Conservation (phyloP, 1,140 invertebrate genomes). For the Meloidogyne exigua region DNA sequence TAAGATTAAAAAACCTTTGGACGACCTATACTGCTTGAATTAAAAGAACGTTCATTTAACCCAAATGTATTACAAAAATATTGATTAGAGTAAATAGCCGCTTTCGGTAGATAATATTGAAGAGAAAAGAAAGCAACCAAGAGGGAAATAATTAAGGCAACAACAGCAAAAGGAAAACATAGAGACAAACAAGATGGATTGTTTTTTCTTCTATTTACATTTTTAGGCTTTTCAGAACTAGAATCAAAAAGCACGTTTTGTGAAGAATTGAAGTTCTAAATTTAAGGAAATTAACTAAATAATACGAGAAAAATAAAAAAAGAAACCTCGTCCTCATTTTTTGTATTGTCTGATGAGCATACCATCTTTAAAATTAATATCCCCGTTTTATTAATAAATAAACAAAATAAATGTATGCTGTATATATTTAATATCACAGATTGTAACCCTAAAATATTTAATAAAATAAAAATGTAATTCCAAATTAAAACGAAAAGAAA, state of each 20-base stretch:
- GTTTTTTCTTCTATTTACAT: neutral
- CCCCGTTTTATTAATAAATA: neutral
- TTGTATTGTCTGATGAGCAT: neutral
- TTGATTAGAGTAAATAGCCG: conserved; percentile 8
- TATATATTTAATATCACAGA: neutral
- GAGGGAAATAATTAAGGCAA: conserved; percentile 20
- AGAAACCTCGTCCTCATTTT: neutral
- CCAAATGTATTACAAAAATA: conserved; percentile 4
- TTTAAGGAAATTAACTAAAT: too few species aligned
- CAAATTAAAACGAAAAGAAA: neutral
- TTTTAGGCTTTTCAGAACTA: neutral
- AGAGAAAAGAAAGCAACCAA: conserved; percentile 29
- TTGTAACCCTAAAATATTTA: neutral
- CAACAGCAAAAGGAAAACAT: neutral
- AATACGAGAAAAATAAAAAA: neutral
- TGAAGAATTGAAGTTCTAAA: neutral
- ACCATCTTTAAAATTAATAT: neutral
- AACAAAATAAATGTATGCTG: neutral
- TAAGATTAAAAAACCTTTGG: conserved; percentile 12
- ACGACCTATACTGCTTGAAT: conserved; percentile 15
- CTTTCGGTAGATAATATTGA: conserved; percentile 33
- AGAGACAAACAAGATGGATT: neutral
- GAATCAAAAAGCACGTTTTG: neutral
- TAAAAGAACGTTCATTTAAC: neutral
- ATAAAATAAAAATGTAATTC: neutral